Base-by-base conservation (phyloP, 1,140 invertebrate genomes). In the Agrypnia vestita region DNA sequence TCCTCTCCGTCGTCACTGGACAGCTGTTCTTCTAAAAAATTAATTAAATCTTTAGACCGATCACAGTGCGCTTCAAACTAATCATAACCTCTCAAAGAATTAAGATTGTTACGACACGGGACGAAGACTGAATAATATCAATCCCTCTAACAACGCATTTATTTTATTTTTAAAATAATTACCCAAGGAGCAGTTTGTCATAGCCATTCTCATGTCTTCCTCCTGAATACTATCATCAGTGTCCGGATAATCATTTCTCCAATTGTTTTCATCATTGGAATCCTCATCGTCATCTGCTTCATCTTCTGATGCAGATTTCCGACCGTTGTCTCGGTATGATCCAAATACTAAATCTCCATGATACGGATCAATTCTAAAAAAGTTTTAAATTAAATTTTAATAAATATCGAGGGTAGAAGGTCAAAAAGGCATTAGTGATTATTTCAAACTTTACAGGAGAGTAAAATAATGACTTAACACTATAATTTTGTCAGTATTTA, bases 221-320 rank as follows among this genome's bases (percentile, higher is more conserved):
- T 91, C 89, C 83, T 88, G 86, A 35, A 91, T 87, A 80, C 90
- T 90, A 12, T 86, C 83, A 59, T 91, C 90, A 0, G 87, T 87
- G 82, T 91, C 91, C 17, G 91, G 91, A 82, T 92, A 92, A 46
- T 91, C 91, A 86, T 92, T 92, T 35, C 89, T 86, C 87, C 89
- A 91, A 83, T 91, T 88, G 83, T 89, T 90, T 85, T 92, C 91
- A 81, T 89, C 90, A 87, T 92, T 92, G 0, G 91, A 91, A 85
- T 92, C 91, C 84, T 90, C 91, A 85, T 90, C 90, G 51, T 87
- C 85, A 49, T 84, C 78, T n/a, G 62, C 69, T 67, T 85, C 84
- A 72, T 79, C 73, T 80, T 89, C 82, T 17, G 84, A 87, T 74
- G 86, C 84, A 61, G 88, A 86, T 21, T 83, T 85, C 13, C 15